A percentile compares a stretch with the other conserved stretches of the same genome.
These are phyloP conservation scores for Araneus ventricosus DNA, from an alignment of 1,140 invertebrate genomes.

Conservation along the genomic window DNA sequence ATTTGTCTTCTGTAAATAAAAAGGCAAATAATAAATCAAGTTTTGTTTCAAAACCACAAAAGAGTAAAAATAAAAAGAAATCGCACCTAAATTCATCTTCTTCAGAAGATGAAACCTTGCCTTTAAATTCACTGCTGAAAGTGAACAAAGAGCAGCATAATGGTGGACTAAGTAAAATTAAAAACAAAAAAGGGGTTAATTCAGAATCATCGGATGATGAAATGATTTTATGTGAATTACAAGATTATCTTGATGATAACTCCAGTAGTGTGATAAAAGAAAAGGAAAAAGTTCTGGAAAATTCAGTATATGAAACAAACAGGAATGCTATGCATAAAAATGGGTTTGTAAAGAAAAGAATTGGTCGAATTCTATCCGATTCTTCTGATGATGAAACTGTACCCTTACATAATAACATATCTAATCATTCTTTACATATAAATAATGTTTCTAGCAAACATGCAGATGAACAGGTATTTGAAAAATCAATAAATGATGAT, in stretches of 20 bases:
- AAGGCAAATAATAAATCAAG: neutral
- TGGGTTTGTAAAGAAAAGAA: neutral
- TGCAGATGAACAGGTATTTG: too few relatives aligned
- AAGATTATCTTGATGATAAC: neutral
- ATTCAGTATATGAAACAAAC: neutral
- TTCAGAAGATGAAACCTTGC: slow-evolving; percentile 46
- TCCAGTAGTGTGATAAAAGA: too few relatives aligned
- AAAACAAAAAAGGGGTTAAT: neutral
- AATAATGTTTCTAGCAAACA: too few relatives aligned
- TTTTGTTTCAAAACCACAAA: neutral
- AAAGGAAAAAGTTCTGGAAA: neutral
- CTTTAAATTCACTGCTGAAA: neutral
- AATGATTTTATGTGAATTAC: neutral
- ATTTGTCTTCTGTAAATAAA: neutral
- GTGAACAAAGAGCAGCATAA: neutral
- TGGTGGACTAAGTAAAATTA: neutral
- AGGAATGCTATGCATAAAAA: neutral
- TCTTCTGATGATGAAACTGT: slow-evolving; percentile 39
- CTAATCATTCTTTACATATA: neutral
- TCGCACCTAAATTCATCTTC: neutral
- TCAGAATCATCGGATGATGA: neutral
- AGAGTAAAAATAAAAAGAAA: neutral
- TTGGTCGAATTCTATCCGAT: neutral
- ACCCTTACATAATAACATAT: neutral
- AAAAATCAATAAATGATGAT: too few relatives aligned